phyloP scores from a whole-genome alignment of 2,888 invertebrate species.

The Megalurothrips usitatus region DNA sequence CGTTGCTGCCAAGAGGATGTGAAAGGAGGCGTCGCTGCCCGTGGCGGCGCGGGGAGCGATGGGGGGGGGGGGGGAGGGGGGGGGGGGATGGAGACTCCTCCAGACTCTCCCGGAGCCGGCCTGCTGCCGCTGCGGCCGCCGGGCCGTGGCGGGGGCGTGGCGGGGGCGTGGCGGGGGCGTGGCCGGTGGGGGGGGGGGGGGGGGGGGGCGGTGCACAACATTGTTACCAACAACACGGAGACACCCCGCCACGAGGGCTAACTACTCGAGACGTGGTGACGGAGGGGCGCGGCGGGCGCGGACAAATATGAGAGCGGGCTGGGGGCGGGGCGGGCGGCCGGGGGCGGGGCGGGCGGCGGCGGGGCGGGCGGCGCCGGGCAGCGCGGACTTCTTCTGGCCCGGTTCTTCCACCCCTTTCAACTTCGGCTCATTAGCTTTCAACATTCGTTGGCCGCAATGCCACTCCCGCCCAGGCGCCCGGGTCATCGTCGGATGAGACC shows the following conservation, averaged over 20 bases:
- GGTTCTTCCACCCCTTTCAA: too few relatives aligned
- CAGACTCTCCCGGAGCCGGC: background rate
- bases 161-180: background rate
- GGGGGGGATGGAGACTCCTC: background rate
- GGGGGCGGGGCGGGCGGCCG: background rate
- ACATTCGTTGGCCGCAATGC: too few relatives aligned
- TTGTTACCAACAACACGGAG: background rate
- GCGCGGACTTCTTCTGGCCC: background rate
- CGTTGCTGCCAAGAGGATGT: slow-evolving; percentile 25
- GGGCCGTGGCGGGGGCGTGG: background rate
- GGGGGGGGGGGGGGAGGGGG: background rate
- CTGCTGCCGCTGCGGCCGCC: background rate
- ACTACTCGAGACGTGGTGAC: background rate
- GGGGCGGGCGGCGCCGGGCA: background rate
- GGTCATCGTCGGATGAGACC: too few relatives aligned
- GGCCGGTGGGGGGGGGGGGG: background rate
- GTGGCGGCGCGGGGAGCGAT: background rate
- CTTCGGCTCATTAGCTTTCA: too few relatives aligned
- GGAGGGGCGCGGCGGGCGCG: background rate
- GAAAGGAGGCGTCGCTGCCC: background rate
- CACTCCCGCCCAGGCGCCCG: too few relatives aligned
- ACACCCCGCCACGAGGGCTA: background rate
- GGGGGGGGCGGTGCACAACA: background rate
- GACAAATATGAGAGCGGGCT: background rate
- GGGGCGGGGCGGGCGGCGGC: background rate